Conservation (phyloP, 2,797 vertebrate species). For the Lithobates pipiens region DNA sequence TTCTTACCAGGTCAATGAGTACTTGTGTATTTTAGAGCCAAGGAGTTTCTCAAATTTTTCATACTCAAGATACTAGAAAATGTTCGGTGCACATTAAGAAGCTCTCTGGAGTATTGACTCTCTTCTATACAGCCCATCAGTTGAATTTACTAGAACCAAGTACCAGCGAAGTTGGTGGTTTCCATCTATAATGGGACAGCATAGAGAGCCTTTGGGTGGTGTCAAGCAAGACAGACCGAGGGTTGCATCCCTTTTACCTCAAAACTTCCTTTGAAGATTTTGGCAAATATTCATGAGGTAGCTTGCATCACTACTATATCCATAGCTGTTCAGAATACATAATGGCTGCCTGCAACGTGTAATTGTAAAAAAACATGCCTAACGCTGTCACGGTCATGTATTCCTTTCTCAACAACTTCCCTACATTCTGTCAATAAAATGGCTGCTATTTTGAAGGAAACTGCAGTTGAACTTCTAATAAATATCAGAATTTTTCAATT, state of each 20-base stretch:
- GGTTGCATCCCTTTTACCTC: not conserved
- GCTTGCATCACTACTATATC: not conserved
- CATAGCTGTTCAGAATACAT: not conserved
- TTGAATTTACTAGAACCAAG: too few species aligned
- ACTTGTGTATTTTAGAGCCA: not conserved
- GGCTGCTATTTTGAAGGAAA: conserved; percentile 19
- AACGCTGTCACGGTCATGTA: not conserved
- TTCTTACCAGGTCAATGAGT: not conserved
- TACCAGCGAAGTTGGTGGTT: not conserved
- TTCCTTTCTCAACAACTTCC: not conserved
- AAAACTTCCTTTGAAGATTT: not conserved
- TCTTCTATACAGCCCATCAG: too few species aligned
- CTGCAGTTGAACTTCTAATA: conserved; percentile 13
- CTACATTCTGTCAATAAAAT: conserved; percentile 14
- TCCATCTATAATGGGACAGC: too few species aligned
- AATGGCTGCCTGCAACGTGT: not conserved
- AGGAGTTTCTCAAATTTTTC: too few species aligned
- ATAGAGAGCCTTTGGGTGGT: not conserved
- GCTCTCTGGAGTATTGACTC: too few species aligned
- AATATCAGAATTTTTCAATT: conserved; percentile 23
- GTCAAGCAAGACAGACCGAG: not conserved
- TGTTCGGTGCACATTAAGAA: too few species aligned
- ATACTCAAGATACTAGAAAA: too few species aligned
- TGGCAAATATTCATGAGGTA: too few species aligned
- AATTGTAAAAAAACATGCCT: not conserved